Conservation (phyloP, 2,797 vertebrate genomes). For the Glyptemys insculpta region DNA sequence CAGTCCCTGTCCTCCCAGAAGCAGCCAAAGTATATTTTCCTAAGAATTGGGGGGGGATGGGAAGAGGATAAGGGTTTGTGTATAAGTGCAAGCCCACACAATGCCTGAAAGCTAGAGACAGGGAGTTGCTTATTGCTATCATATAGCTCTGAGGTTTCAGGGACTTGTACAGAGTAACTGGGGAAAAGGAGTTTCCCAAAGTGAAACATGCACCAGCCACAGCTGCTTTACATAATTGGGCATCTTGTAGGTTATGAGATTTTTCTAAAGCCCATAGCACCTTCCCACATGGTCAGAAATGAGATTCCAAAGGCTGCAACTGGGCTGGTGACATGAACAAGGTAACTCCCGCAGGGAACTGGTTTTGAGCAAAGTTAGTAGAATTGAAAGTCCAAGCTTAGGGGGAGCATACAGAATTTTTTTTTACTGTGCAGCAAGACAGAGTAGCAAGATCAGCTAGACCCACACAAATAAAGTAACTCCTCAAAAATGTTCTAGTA, state of each 20-base stretch:
- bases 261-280: conserved; percentile 44
- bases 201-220: background rate
- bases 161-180: background rate
- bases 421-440: background rate
- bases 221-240: background rate
- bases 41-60: accelerated
- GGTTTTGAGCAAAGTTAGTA: background rate
- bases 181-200: background rate
- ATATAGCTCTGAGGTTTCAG: background rate
- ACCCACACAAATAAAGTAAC: background rate
- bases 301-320: background rate
- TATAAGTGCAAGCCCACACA: background rate
- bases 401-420: background rate
- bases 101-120: background rate
- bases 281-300: background rate
- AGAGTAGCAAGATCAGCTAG: background rate
- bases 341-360: background rate
- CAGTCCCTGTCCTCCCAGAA: background rate
- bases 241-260: background rate
- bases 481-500: background rate
- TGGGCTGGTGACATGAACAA: background rate
- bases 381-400: background rate
- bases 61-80: background rate
- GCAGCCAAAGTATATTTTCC: accelerated
- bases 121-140: background rate